Base-by-base conservation (phyloP, 2,797 vertebrate genomes). In the Todus mexicanus region DNA sequence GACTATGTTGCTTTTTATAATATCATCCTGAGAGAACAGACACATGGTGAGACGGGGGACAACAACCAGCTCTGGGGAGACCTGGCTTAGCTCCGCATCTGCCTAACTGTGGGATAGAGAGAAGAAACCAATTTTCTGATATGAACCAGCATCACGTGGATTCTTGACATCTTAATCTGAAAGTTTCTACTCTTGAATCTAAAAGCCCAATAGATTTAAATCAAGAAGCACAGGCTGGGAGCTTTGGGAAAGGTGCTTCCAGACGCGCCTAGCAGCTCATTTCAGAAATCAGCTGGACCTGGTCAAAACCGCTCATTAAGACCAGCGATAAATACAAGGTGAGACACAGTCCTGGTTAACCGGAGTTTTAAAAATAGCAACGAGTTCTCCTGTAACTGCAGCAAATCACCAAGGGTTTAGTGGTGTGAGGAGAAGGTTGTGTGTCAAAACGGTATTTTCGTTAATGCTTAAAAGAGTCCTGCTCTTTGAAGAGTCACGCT, bases 401-500 rank as follows among this genome's bases (percentile, higher is more conserved):
- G 77, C 59, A 78, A 93, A 93, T 92, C 63, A 60, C 61, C 70
- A 7, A 19, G 56, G 35, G 57, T 59, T 92, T 76, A 47, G 80
- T 33, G 63, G 50, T 56, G 63, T 74, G 51, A 90, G 63, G 72
- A 85, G 40, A 54, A 83, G 79, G 72, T 61, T 65, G 43, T 43
- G 70, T 87, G 78, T 86, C 84, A 87, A 78, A 94, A 66, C 33
- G 2, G 0, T 12, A 25, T 81, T 81, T 63, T 68, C 82, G 57
- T 38, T 89, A 69, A 84, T 31, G 61, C 59, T 85, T 82, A 61
- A 20, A 63, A 59, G 64, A 93, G 65, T 42, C 59, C 35, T 63
- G 83, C 80, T 81, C 82, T 93, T 83, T 45, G 97, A 98, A 95
- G 98, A 97, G 82, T 96, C 97, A 26, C 50, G 11, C 87, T 40